Conservation (phyloP, 1,140 invertebrate genomes). For the Drosophila sp. region DNA sequence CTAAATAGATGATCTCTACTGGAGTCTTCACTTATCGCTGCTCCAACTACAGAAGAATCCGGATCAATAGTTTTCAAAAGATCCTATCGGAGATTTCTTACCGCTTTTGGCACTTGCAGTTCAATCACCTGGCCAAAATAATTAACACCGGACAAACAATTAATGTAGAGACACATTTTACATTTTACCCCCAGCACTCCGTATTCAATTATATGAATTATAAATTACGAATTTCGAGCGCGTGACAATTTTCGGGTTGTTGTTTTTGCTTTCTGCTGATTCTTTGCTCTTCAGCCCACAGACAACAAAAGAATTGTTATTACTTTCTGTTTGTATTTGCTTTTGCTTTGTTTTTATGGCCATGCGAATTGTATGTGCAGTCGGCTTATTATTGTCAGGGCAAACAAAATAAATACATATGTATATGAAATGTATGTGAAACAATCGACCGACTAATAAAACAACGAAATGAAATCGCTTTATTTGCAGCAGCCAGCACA, state of each 20-base stretch:
- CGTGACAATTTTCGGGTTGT: constrained; percentile 37
- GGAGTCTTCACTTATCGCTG: no score
- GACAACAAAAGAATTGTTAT: constrained; percentile 37
- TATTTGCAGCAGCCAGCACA: constrained; percentile 31
- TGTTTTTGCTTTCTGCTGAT: constrained; percentile 11
- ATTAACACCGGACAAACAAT: neutral
- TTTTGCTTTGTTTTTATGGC: constrained; percentile 31
- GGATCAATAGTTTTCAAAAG: no score
- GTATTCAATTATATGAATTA: constrained; percentile 42
- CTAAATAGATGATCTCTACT: no score
- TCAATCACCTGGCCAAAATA: constrained; percentile 1
- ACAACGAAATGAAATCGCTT: neutral
- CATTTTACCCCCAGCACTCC: neutral
- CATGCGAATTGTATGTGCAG: constrained; percentile 40
- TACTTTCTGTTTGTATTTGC: constrained; percentile 37
- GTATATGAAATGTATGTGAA: constrained; percentile 8
- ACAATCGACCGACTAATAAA: neutral
- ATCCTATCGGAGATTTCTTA: neutral
- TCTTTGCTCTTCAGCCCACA: neutral
- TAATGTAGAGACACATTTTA: neutral
- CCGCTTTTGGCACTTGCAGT: neutral
- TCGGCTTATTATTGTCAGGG: constrained; percentile 28
- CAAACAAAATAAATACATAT: constrained; percentile 23
- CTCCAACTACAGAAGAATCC: no score
- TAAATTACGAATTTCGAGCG: constrained; percentile 44